A percentile compares a stretch with the other conserved stretches of the same genome.
Conservation (phyloP, 2,113 vertebrate species). For the Piprites chloris region DNA sequence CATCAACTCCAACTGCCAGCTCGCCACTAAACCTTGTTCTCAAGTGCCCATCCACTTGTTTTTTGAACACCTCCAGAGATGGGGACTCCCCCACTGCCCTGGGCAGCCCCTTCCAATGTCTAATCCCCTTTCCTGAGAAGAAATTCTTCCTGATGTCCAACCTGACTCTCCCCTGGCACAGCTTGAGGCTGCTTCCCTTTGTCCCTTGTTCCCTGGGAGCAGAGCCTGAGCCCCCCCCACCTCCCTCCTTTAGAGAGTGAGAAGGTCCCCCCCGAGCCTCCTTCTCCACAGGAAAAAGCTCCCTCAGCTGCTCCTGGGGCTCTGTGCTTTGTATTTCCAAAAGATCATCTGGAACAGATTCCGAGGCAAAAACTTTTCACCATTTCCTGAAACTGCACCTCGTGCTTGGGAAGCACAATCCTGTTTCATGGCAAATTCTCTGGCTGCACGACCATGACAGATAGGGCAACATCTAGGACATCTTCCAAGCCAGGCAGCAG, state of each 20-base stretch:
- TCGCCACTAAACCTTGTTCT: neutral
- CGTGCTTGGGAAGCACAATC: neutral
- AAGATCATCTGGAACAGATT: neutral
- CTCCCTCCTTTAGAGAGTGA: neutral
- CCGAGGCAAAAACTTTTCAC: accelerated
- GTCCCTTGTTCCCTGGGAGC: neutral
- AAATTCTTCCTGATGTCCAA: neutral
- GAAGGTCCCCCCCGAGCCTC: neutral
- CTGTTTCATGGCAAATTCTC: accelerated
- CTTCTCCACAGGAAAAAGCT: neutral
- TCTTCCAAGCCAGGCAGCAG: neutral
- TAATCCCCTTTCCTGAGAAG: neutral
- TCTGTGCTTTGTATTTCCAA: neutral
- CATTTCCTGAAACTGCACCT: neutral
- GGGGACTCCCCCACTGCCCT: neutral
- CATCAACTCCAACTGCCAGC: neutral
- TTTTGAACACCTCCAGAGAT: neutral
- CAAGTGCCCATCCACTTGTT: neutral
- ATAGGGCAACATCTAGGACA: slow-evolving; percentile 19
- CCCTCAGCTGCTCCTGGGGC: neutral
- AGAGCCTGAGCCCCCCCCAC: accelerated
- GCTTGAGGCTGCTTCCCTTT: accelerated
- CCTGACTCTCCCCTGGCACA: accelerated
- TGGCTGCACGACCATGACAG: neutral
- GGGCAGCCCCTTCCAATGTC: neutral